A percentile compares a stretch with the other conserved stretches of the same genome.
These are phyloP conservation scores for Melanocharis versteri DNA, from an alignment of 2,113 vertebrate species.

Conservation along the genomic window DNA sequence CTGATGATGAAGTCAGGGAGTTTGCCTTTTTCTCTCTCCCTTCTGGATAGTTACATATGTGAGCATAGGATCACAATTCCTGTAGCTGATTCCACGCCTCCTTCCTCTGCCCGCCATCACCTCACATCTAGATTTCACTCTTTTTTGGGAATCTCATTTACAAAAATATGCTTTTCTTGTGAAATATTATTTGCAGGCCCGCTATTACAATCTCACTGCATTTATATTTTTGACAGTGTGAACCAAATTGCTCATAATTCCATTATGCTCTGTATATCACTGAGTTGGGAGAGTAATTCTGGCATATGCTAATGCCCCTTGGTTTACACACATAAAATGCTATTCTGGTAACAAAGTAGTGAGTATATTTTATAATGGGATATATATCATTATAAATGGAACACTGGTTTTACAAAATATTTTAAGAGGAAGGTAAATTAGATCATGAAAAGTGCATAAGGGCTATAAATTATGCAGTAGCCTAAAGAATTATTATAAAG, in stretches of 20 bases:
- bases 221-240: constrained; percentile 49
- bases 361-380: constrained; percentile 58
- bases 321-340: constrained; percentile 42
- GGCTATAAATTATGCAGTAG: constrained; percentile 72
- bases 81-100: background rate
- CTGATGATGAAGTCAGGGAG: background rate
- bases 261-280: constrained; percentile 16
- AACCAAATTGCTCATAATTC: constrained; percentile 40
- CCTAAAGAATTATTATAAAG: constrained; percentile 75
- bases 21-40: background rate
- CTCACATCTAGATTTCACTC: background rate
- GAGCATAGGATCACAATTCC: background rate
- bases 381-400: constrained; percentile 73
- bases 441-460: constrained; percentile 75
- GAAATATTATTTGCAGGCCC: background rate
- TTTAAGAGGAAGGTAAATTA: constrained; percentile 77
- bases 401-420: constrained; percentile 74
- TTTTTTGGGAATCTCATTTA: constrained; percentile 4
- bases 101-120: background rate
- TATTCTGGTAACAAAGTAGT: constrained; percentile 46
- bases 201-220: background rate
- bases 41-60: background rate
- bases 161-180: background rate
- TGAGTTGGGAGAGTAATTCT: constrained; percentile 7
- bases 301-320: background rate